These are phyloP conservation scores for Lethocerus indicus DNA, from an alignment of 1,140 invertebrate genomes.

Conservation along the genomic window DNA sequence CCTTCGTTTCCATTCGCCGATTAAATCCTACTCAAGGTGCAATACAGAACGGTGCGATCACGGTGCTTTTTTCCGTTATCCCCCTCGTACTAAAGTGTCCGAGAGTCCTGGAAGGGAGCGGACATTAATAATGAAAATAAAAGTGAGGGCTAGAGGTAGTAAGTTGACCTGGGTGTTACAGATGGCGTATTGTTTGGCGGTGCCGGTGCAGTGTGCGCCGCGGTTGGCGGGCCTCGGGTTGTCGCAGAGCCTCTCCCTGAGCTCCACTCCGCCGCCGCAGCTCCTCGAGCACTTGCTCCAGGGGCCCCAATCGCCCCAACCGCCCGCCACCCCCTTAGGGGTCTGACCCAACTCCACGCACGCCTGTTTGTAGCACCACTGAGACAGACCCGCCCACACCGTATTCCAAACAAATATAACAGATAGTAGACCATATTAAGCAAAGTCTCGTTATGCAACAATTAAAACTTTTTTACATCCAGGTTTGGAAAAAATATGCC, in stretches of 20 bases:
- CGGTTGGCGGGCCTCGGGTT: slow-evolving; percentile 37
- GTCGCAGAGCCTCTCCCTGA: slow-evolving; percentile 29
- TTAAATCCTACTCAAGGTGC: no score
- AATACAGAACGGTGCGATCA: no score
- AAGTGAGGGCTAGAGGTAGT: neutral
- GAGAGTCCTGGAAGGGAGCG: no score
- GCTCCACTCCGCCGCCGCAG: slow-evolving; percentile 42
- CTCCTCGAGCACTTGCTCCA: slow-evolving; percentile 38
- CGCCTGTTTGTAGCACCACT: slow-evolving; percentile 47
- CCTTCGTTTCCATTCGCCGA: no score
- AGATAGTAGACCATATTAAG: no score
- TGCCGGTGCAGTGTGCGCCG: slow-evolving; percentile 39
- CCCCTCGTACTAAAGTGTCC: neutral
- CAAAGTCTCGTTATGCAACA: no score
- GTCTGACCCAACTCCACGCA: slow-evolving; percentile 42
- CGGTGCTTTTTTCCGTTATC: no score
- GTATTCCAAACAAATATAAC: no score
- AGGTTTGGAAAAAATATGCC: neutral
- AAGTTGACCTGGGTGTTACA: slow-evolving; percentile 37
- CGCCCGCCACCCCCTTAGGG: slow-evolving; percentile 41
- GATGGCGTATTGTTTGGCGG: slow-evolving; percentile 29
- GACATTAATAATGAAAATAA: no score
- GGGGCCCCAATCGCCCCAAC: slow-evolving; percentile 40
- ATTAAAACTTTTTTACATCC: neutral
- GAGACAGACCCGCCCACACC: slow-evolving; percentile 2